Evolutionary conservation across 2,888 invertebrate genomes (phyloP).

Genomic region (Listrodromus nycthemerus): DNA sequence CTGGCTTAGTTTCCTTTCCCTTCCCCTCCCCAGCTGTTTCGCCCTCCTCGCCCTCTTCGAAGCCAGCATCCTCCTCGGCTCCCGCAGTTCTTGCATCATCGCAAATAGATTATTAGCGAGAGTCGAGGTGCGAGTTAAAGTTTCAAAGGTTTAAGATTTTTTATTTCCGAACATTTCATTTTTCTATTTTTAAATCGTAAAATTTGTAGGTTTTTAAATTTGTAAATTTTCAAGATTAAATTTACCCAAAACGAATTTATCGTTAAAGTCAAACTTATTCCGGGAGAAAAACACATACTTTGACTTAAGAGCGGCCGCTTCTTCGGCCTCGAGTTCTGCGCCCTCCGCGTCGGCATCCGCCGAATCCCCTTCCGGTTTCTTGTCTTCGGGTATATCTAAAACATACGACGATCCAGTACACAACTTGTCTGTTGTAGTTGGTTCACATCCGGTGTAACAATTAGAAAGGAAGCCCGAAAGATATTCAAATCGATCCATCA

Average conservation of each 20-base stretch:
- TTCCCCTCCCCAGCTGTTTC: constrained; percentile 81
- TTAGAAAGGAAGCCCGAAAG: neutral
- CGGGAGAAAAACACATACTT: constrained; percentile 16
- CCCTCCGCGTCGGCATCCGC: constrained; percentile 46
- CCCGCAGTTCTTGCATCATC: constrained; percentile 39
- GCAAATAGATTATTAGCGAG: neutral
- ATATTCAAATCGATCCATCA: neutral
- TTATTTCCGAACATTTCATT: neutral
- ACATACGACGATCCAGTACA: neutral
- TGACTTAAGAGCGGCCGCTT: constrained; percentile 17
- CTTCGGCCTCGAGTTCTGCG: constrained; percentile 63
- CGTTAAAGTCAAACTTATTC: neutral
- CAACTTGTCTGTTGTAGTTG: neutral
- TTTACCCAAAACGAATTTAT: neutral
- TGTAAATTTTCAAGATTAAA: neutral
- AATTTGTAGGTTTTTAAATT: too few relatives aligned
- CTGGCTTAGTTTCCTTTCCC: constrained; percentile 81
- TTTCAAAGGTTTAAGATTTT: neutral
- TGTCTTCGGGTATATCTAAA: constrained; percentile 31
- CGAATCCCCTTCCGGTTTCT: constrained; percentile 41
- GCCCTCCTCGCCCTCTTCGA: constrained; percentile 64
- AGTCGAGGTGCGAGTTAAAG: neutral
- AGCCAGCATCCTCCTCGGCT: constrained; percentile 67
- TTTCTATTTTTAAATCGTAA: too few relatives aligned
- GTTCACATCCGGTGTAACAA: neutral